Evolutionary conservation across 2,113 vertebrate species (phyloP).

Genomic region (Paratilapia polleni): DNA sequence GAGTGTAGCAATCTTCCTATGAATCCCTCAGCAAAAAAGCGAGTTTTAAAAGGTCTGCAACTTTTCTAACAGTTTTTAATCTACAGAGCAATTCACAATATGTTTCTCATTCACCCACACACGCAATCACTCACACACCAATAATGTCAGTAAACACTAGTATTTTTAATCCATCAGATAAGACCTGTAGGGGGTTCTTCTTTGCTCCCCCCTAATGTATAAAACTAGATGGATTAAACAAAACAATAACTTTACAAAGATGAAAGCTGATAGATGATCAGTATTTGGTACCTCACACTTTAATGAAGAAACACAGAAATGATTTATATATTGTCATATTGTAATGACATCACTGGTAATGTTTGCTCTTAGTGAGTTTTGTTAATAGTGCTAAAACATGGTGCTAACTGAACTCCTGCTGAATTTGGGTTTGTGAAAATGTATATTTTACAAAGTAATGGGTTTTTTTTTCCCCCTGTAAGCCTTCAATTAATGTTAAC

Average conservation of each 20-base stretch:
- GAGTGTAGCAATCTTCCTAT: neutral
- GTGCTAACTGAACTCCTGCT: constrained; percentile 3
- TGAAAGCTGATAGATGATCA: neutral
- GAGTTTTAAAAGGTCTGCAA: neutral
- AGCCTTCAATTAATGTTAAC: neutral
- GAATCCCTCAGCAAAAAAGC: neutral
- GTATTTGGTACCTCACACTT: neutral
- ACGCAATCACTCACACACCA: no score
- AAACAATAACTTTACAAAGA: neutral
- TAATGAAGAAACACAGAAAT: neutral
- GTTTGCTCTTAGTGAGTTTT: neutral
- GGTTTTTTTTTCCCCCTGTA: neutral
- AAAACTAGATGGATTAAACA: neutral
- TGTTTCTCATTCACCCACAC: neutral
- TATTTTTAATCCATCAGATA: neutral
- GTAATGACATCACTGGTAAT: neutral
- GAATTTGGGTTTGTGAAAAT: neutral
- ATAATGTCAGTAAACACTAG: neutral
- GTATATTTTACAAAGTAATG: neutral
- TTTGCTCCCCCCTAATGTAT: neutral
- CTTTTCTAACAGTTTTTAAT: neutral
- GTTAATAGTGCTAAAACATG: neutral
- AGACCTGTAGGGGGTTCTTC: no score
- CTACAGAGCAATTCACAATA: neutral
- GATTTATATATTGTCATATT: neutral